These are phyloP conservation scores for Calcarius lapponicus DNA, from an alignment of 2,797 vertebrate genomes.

Conservation along the genomic window DNA sequence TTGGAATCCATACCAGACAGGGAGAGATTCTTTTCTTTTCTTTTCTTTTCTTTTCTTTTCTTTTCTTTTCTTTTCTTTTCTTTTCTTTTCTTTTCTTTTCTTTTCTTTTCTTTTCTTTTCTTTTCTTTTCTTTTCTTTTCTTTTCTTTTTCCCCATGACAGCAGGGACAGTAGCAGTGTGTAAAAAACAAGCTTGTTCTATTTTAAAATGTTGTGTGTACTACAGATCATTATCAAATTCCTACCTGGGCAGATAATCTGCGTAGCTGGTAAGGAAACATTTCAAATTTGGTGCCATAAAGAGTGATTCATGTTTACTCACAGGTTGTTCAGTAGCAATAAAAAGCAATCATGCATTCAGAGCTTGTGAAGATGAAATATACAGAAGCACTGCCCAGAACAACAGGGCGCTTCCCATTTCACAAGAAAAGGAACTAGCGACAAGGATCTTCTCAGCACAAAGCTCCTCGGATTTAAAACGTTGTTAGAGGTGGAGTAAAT, in stretches of 20 bases:
- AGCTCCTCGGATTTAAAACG: background rate
- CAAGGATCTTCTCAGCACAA: background rate
- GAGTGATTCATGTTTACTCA: slow-evolving; percentile 58
- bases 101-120: background rate
- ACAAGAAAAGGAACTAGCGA: background rate
- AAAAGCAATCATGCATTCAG: slow-evolving; percentile 47
- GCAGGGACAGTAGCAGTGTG: background rate
- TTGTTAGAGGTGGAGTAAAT: background rate
- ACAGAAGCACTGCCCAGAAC: background rate
- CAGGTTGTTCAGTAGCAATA: slow-evolving; percentile 45
- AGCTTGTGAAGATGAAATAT: background rate
- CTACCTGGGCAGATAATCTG: slow-evolving; percentile 17
- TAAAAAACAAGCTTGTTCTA: slow-evolving; percentile 1
- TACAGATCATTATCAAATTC: slow-evolving; percentile 39
- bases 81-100: background rate
- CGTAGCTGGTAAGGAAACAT: slow-evolving; percentile 35
- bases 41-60: background rate
- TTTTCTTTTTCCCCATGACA: background rate
- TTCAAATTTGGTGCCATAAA: slow-evolving; percentile 50
- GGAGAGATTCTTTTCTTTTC: background rate
- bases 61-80: background rate
- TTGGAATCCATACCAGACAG: background rate
- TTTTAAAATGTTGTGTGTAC: background rate
- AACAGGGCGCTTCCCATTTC: background rate
- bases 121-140: background rate